These are phyloP conservation scores for Malurus melanocephalus DNA, from an alignment of 2,113 vertebrate species.

Conservation along the genomic window DNA sequence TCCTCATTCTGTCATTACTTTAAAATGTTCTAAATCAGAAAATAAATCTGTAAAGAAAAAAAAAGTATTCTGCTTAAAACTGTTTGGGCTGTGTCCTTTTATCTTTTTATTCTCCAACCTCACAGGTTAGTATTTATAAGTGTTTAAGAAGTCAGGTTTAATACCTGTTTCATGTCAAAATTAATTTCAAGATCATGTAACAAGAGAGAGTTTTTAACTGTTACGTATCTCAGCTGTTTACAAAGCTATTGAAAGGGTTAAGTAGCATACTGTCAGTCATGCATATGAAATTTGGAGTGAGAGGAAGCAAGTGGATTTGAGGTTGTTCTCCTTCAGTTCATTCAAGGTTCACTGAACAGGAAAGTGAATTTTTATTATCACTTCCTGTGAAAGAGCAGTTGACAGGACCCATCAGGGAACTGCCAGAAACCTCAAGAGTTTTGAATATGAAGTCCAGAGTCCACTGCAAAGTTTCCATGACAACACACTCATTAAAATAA, in stretches of 20 bases:
- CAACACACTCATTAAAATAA: constrained; percentile 58
- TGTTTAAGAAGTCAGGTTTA: background rate
- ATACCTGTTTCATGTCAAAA: background rate
- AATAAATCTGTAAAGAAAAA: background rate
- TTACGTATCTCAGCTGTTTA: background rate
- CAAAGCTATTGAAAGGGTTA: constrained; percentile 32
- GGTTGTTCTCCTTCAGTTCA: constrained; percentile 49
- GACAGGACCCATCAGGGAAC: constrained; percentile 61
- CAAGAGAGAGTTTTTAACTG: background rate
- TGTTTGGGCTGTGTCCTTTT: background rate
- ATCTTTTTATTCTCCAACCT: background rate
- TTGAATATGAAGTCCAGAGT: constrained; percentile 16
- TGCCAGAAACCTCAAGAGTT: constrained; percentile 61
- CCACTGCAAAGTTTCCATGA: constrained; percentile 60
- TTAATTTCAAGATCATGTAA: background rate
- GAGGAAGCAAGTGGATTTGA: constrained; percentile 42
- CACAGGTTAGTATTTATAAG: background rate
- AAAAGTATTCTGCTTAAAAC: background rate
- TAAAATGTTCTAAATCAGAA: background rate
- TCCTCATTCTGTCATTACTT: background rate
- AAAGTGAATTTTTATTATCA: constrained; percentile 66
- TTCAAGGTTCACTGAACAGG: constrained; percentile 57
- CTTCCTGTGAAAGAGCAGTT: constrained; percentile 60
- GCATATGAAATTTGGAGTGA: constrained; percentile 48
- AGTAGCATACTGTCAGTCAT: background rate